Evolutionary conservation across 2,797 vertebrate genomes (phyloP), one percentile per base, ranked within the genome.

Genomic region (Oryzias dopingdopingensis): DNA sequence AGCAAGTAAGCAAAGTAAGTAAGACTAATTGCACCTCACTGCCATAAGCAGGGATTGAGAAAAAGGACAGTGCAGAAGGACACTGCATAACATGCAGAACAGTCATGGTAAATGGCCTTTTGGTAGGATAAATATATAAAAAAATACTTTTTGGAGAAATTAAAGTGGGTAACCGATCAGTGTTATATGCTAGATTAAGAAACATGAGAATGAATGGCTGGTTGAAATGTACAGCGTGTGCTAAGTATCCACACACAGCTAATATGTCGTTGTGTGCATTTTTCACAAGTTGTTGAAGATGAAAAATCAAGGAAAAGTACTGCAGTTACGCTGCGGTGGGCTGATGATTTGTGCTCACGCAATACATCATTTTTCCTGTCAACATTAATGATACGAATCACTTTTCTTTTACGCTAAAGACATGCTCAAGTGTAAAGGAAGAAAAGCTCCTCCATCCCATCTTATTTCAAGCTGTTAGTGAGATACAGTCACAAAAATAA

Each of bases 191-290:
- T 49, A 61, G 74, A 72, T 70, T 60, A 67, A 58, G 66, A 69
- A 80, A 65, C 75, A 76, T 76, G 73, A 74, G 76, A 75, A 79
- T 84, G 70, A 77, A 65, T 79, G 82, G 72, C 67, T 67, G 80
- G 81, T 53, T 67, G 69, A 80, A 79, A 67, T 54, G 49, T 26
- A 52, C 44, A 66, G 69, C 77, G 65, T 77, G 60, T 70, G 75
- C 77, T 73, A 78, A 82, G 81, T 77, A 85, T 86, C 70, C 70
- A 85, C 84, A 72, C 67, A 64, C 74, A 65, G 79, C 73, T 66
- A 69, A 76, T 51, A 59, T 54, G 70, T 22, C 10, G 18, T 2
- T 46, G 44, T 46, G 18, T 53, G 50, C 47, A 49, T 68, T 48
- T 75, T 71, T 70, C n/a, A 71, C 64, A 72, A 76, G 70, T 50